Evolutionary conservation across 2,797 vertebrate genomes (phyloP).

Genomic region (Hydrophis major): DNA sequence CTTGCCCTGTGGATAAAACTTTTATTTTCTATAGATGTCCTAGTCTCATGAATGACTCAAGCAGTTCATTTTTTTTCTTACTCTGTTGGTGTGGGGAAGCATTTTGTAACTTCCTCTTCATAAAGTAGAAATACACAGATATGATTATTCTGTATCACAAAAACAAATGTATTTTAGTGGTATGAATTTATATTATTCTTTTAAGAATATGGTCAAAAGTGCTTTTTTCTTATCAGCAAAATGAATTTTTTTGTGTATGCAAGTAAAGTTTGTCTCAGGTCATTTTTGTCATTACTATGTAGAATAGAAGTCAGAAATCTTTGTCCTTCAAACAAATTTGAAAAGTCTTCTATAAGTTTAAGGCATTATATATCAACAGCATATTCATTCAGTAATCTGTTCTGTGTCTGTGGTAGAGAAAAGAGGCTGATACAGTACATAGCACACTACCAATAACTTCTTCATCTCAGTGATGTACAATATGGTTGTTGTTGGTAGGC

Average conservation of each 20-base stretch:
- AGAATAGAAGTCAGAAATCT: not conserved
- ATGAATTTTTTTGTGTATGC: not conserved
- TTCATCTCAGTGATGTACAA: not conserved
- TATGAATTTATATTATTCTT: not conserved
- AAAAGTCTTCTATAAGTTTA: not conserved
- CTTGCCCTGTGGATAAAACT: not conserved
- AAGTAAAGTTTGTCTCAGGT: not conserved
- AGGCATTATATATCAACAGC: not conserved
- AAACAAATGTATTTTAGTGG: not conserved
- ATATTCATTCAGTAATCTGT: not conserved
- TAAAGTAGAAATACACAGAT: not conserved
- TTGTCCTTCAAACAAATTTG: not conserved
- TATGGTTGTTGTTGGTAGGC: not conserved
- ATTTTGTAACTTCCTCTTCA: not conserved
- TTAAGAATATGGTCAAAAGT: not conserved
- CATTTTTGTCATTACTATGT: not conserved
- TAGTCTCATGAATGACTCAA: not conserved
- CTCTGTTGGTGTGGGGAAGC: not conserved
- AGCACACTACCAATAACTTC: not conserved
- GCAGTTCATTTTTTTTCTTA: not conserved
- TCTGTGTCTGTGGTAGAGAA: not conserved
- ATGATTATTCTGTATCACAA: not conserved
- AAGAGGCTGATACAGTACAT: not conserved
- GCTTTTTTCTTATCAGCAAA: not conserved
- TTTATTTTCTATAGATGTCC: too few relatives aligned